phyloP scores from a whole-genome alignment of 2,113 vertebrate genomes.

The Hiodon tergisus region DNA sequence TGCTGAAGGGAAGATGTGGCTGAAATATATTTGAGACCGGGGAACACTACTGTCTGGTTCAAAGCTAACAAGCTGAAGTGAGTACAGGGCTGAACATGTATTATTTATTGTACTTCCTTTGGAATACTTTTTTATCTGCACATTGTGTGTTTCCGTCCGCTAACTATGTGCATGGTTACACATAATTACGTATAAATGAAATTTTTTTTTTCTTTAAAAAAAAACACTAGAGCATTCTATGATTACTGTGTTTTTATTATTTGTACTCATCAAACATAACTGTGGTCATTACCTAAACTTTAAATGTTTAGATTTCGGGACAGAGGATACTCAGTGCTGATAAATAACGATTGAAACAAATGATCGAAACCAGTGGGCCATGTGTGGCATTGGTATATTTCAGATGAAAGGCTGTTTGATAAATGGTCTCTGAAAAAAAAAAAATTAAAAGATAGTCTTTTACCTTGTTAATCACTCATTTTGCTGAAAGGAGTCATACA shows the following conservation, averaged over 20 bases:
- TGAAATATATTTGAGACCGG: conserved; percentile 40
- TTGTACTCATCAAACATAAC: too few species aligned
- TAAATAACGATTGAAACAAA: background rate
- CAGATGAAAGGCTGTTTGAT: background rate
- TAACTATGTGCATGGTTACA: too few species aligned
- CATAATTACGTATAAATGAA: too few species aligned
- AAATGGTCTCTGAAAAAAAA: background rate
- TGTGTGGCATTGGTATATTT: background rate
- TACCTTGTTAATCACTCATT: conserved; percentile 15
- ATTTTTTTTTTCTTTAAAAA: too few species aligned
- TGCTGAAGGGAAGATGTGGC: conserved; percentile 40
- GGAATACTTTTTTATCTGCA: conserved; percentile 36
- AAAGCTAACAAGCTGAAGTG: conserved; percentile 50
- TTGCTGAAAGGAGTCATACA: conserved; percentile 18
- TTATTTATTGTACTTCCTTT: conserved; percentile 14
- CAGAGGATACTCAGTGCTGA: background rate
- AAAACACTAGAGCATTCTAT: too few species aligned
- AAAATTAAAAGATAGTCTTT: background rate
- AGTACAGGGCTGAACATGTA: conserved; percentile 34
- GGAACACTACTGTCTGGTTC: conserved; percentile 39
- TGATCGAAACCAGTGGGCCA: background rate
- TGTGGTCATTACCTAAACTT: too few species aligned
- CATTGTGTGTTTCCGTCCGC: too few species aligned
- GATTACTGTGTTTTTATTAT: too few species aligned
- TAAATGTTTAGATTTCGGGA: conserved; percentile 17